Conservation (phyloP, 1,140 invertebrate genomes). For the Daktulosphaira vitifoliae region DNA sequence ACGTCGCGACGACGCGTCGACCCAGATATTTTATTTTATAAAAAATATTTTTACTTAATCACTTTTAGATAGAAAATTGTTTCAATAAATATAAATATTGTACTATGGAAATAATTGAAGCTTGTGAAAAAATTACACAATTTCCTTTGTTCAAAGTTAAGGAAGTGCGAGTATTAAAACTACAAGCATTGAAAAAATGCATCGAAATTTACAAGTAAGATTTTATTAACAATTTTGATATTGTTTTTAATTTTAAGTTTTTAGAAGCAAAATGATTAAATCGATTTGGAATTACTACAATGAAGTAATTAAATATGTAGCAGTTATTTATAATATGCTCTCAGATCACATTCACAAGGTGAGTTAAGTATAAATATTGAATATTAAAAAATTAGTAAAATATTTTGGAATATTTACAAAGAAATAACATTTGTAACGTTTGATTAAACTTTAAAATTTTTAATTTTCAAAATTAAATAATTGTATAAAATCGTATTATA, state of each 20-base stretch:
- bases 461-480: too few relatives aligned
- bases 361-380: too few relatives aligned
- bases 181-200: not conserved
- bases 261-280: not conserved
- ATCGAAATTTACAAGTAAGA: slow-evolving; percentile 2
- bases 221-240: not conserved
- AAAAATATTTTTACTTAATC: not conserved
- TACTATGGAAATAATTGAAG: not conserved
- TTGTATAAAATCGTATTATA: too few relatives aligned
- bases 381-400: not conserved
- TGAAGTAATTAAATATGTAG: not conserved
- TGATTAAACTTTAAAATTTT: too few relatives aligned
- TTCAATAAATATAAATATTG: slow-evolving; percentile 1
- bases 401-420: too few relatives aligned
- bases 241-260: not conserved
- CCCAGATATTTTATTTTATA: too few relatives aligned
- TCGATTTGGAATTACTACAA: not conserved
- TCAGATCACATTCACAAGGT: not conserved
- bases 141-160: not conserved
- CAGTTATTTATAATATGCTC: not conserved
- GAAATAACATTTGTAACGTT: too few relatives aligned
- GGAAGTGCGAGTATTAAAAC: not conserved
- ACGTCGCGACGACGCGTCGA: too few relatives aligned
- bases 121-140: not conserved
- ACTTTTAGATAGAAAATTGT: not conserved